Evolutionary conservation across 2,797 vertebrate genomes (phyloP).

Genomic region (Chelidonichthys spinosus): DNA sequence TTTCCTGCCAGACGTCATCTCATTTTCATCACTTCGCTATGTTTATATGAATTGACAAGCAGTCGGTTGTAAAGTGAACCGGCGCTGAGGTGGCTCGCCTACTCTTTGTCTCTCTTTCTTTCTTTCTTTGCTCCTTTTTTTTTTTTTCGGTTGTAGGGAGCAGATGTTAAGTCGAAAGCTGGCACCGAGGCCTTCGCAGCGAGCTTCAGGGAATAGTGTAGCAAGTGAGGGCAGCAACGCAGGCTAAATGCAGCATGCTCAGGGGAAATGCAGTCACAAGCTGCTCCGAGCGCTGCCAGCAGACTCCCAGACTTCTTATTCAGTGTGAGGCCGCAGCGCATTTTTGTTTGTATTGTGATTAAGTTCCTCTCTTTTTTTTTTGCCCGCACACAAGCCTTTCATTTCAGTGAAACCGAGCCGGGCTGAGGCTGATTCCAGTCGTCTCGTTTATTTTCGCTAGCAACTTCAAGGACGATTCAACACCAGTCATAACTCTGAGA

Average conservation of each 20-base stretch:
- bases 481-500: slow-evolving; percentile 31
- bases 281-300: slow-evolving; percentile 30
- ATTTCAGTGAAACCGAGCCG: slow-evolving; percentile 26
- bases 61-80: slow-evolving; percentile 42
- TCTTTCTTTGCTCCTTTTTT: not conserved
- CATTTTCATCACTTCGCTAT: slow-evolving; percentile 36
- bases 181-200: slow-evolving; percentile 32
- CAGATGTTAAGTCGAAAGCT: slow-evolving; percentile 66
- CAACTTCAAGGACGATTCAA: slow-evolving; percentile 39
- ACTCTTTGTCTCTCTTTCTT: slow-evolving; percentile 6
- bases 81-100: slow-evolving; percentile 1
- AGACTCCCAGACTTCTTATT: slow-evolving; percentile 11
- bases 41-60: slow-evolving; percentile 21
- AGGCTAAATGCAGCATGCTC: slow-evolving; percentile 60
- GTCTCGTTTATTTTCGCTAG: slow-evolving; percentile 50
- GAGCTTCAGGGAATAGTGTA: slow-evolving; percentile 55
- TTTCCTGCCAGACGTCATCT: slow-evolving; percentile 17
- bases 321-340: not conserved
- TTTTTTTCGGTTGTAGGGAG: slow-evolving; percentile 14
- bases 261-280: slow-evolving; percentile 57
- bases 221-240: slow-evolving; percentile 45
- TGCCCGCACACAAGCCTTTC: slow-evolving; percentile 10
- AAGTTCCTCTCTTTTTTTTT: slow-evolving; percentile 12
- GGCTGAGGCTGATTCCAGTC: slow-evolving; percentile 9
- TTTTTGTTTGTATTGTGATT: slow-evolving; percentile 40